Percentiles rank a stretch among this genome's conserved stretches.
Evolutionary conservation across 2,113 vertebrate genomes (phyloP).

Genomic region (Phasianus colchicus): DNA sequence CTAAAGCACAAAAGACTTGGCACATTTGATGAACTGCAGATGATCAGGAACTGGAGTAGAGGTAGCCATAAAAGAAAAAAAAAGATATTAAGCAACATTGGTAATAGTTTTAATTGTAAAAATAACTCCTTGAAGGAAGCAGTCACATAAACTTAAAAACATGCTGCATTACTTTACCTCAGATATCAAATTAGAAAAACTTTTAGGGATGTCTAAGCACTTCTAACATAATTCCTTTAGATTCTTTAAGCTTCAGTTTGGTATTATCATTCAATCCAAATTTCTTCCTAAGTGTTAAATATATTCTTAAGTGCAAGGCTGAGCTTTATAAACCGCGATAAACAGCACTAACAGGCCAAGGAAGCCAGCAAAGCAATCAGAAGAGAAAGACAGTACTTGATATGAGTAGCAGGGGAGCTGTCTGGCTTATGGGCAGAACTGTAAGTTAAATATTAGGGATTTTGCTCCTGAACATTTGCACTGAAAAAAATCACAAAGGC

Average conservation of each 20-base stretch:
- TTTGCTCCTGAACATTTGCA: background rate
- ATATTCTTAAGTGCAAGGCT: background rate
- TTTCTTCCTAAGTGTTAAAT: background rate
- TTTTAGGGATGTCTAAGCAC: background rate
- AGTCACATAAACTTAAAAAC: background rate
- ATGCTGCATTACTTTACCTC: background rate
- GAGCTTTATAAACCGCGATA: background rate
- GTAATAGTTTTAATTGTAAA: background rate
- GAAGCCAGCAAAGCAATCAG: background rate
- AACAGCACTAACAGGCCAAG: background rate
- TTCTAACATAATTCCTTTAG: background rate
- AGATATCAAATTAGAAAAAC: background rate
- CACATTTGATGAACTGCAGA: constrained; percentile 6
- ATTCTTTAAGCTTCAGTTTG: background rate
- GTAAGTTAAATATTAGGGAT: background rate
- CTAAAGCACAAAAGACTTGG: background rate
- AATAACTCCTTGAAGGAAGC: background rate
- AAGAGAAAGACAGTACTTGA: background rate
- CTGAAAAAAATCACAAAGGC: background rate
- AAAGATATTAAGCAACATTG: background rate
- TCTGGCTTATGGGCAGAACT: background rate
- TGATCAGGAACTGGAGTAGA: background rate
- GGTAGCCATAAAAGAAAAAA: background rate
- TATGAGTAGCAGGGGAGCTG: background rate
- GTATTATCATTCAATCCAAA: background rate